These are phyloP conservation scores for Charaxes varanes DNA, from an alignment of 1,140 invertebrate genomes.

Conservation along the genomic window DNA sequence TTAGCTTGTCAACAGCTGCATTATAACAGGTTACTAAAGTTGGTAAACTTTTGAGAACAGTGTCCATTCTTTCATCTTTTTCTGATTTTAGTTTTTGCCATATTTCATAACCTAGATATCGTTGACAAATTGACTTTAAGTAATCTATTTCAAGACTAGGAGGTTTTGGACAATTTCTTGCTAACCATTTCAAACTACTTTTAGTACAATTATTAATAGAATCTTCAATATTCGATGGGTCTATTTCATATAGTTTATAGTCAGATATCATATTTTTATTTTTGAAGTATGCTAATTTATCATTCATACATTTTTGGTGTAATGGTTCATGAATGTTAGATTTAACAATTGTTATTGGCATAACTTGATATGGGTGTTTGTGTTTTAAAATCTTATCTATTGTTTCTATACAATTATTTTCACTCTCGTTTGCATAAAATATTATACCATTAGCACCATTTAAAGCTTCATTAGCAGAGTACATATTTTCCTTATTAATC, in stretches of 20 bases:
- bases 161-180: constrained; percentile 70
- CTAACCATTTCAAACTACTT: constrained; percentile 75
- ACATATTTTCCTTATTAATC: constrained; percentile 32
- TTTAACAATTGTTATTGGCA: constrained; percentile 57
- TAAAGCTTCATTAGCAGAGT: constrained; percentile 45
- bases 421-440: constrained; percentile 49
- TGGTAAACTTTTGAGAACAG: constrained; percentile 73
- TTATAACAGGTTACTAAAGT: constrained; percentile 79
- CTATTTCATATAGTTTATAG: constrained; percentile 51
- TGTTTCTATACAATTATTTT: constrained; percentile 40
- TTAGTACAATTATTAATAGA: constrained; percentile 57
- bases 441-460: constrained; percentile 61
- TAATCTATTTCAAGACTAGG: constrained; percentile 77
- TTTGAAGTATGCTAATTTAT: constrained; percentile 30
- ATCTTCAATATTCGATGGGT: constrained; percentile 38
- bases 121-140: constrained; percentile 73
- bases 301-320: constrained; percentile 26
- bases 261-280: constrained; percentile 45
- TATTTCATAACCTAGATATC: constrained; percentile 78
- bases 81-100: constrained; percentile 76
- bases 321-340: constrained; percentile 25
- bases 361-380: constrained; percentile 53
- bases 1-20: constrained; percentile 76
- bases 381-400: constrained; percentile 62
- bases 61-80: constrained; percentile 63